Conservation (phyloP, 2,113 vertebrate genomes). For the Lamprologus tigripictilis region DNA sequence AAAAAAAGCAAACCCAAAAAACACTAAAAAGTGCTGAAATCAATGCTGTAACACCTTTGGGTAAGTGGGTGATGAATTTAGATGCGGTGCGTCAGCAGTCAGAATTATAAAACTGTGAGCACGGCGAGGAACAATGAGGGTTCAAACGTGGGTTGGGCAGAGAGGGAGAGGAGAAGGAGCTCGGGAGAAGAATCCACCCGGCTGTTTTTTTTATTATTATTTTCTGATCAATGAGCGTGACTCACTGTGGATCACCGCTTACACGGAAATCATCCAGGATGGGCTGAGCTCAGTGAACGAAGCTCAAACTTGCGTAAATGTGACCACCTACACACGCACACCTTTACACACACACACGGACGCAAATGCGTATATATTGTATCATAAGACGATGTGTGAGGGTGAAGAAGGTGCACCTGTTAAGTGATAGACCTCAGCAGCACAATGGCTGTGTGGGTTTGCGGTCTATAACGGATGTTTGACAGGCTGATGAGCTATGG, state of each 20-base stretch:
- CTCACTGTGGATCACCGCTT: constrained; percentile 15
- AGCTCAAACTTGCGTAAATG: not conserved
- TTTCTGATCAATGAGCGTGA: constrained; percentile 37
- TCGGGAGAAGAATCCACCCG: constrained; percentile 1
- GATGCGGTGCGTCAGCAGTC: constrained; percentile 57
- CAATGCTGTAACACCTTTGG: constrained; percentile 20
- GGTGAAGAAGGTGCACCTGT: constrained; percentile 41
- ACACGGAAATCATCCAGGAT: not conserved
- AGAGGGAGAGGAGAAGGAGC: not conserved
- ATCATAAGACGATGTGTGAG: not conserved
- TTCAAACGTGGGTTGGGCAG: constrained; percentile 43
- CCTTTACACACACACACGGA: not conserved
- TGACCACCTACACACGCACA: constrained; percentile 9
- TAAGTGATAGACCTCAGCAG: constrained; percentile 33
- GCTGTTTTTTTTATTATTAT: not conserved
- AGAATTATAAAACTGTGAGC: constrained; percentile 38
- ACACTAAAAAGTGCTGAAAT: not conserved
- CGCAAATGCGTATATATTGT: not conserved
- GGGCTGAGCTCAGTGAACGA: not conserved
- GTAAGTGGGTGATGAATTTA: constrained; percentile 36
- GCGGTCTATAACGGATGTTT: constrained; percentile 62
- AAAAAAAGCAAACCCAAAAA: not conserved
- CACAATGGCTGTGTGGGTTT: constrained; percentile 50
- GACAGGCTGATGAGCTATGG: constrained; percentile 48
- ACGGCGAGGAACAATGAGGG: constrained; percentile 11